A percentile compares a stretch with the other conserved stretches of the same genome.
These are phyloP conservation scores for Ahaetulla prasina DNA, from an alignment of 2,113 vertebrate genomes.

Conservation along the genomic window DNA sequence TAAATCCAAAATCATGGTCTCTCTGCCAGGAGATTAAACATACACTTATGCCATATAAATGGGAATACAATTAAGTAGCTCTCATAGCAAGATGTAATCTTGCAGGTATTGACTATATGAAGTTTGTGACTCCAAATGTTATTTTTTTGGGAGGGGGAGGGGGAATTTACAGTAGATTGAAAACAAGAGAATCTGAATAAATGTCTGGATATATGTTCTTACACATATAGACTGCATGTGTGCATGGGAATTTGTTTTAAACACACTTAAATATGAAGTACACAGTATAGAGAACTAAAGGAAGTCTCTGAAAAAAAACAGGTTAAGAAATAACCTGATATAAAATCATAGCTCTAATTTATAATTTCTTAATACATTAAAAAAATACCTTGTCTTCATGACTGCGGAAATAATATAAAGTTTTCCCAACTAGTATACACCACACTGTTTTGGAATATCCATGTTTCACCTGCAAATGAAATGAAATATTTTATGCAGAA, in stretches of 20 bases:
- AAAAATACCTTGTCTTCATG: slow-evolving; percentile 92
- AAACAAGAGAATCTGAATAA: background rate
- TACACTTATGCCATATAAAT: background rate
- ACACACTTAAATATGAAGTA: background rate
- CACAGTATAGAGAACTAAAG: background rate
- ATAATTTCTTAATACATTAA: background rate
- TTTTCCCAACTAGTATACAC: slow-evolving; percentile 89
- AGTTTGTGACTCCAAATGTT: background rate
- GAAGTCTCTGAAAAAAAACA: background rate
- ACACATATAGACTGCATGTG: background rate
- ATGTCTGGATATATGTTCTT: background rate
- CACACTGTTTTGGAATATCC: slow-evolving; percentile 95
- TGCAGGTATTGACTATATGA: background rate
- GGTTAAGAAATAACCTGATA: background rate
- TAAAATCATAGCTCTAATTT: background rate
- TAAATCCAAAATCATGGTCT: background rate
- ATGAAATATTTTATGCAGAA: background rate
- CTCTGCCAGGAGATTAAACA: background rate
- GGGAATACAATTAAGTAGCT: background rate
- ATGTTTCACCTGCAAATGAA: slow-evolving; percentile 83
- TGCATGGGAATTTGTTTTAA: background rate
- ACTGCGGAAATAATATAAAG: slow-evolving; percentile 90
- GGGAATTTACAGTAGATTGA: background rate
- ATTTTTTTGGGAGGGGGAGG: background rate
- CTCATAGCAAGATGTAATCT: background rate